phyloP scores from a whole-genome alignment of 1,140 invertebrate genomes.

The Galleria mellonella region DNA sequence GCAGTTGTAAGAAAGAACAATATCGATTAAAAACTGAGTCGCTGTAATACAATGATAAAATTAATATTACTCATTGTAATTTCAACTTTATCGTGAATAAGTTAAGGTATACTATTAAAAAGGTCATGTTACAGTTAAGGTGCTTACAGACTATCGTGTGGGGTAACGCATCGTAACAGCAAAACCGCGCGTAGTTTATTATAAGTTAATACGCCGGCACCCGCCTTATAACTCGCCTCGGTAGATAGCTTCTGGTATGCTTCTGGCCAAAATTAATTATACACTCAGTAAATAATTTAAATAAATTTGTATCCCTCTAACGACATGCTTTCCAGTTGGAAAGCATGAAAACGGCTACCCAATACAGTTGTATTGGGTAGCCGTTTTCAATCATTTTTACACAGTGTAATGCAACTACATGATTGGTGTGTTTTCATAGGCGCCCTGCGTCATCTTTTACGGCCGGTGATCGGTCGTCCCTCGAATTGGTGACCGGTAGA shows the following conservation, averaged over 20 bases:
- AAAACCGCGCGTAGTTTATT: slow-evolving; percentile 63
- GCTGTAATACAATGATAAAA: background rate
- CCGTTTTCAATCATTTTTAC: too few species aligned
- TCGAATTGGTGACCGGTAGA: too few species aligned
- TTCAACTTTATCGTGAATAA: background rate
- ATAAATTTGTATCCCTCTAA: too few species aligned
- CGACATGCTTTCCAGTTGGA: too few species aligned
- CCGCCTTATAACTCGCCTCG: slow-evolving; percentile 21
- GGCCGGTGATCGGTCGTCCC: too few species aligned
- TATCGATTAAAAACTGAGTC: background rate
- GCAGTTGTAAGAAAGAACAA: background rate
- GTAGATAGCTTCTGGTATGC: slow-evolving; percentile 23
- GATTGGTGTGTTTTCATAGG: too few species aligned
- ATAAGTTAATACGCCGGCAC: slow-evolving; percentile 64
- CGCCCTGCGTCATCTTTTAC: too few species aligned
- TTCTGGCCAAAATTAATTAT: slow-evolving; percentile 5
- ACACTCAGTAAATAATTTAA: too few species aligned
- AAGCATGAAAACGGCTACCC: too few species aligned
- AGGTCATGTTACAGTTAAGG: slow-evolving; percentile 6
- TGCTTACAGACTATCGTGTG: slow-evolving; percentile 9
- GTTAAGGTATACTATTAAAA: too few species aligned
- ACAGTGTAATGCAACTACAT: too few species aligned
- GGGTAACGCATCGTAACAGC: slow-evolving; percentile 40
- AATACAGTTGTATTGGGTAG: too few species aligned
- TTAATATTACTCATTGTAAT: slow-evolving; percentile 2